Base-by-base conservation (phyloP, 2,888 invertebrate genomes). In the Harpalus rufipes region DNA sequence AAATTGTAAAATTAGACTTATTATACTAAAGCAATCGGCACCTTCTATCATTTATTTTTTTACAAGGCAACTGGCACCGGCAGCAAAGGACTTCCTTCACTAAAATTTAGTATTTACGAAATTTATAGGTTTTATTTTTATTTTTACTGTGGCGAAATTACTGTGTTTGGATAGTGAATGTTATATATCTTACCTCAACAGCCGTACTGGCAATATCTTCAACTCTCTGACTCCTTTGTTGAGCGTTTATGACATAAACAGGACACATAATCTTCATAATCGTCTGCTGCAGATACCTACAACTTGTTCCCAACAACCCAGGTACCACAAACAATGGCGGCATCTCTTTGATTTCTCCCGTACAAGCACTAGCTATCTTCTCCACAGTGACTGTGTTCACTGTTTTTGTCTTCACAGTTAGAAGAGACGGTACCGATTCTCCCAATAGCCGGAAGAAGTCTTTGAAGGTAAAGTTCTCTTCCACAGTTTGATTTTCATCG, bases 251-350 rank as follows among this genome's bases (percentile, higher is more conserved):
- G 12, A 78, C 25, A 78, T 78, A 78, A 12, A 58, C 78, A n/a
- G 78, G 78, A 58, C 25, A 7, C 58, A 78, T 32, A 0, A 78
- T 12, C 25, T 78, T 56, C 14, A 10, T 56, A 7, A 78, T 32
- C 4, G 58, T 25, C 12, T 56, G 58, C 18, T 78, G 56, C 1
- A 78, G 58, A 78, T 78, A 78, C 8, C 18, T 25, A 58, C 78
- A 78, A 5, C 88, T 87, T 16, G 87, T 84, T 1, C 89, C 89
- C 18, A 89, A 89, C 39, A 91, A 86, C 8, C 91, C 91, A 8
- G 91, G 91, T 56, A 91, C 88, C 1, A 91, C 87, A 86, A 92
- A 91, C 0, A 91, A 86, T 0, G 91, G 91, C 6, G 89, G 89
- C n/a, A 90, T 81, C 84, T 91, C 91, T 59, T 90, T 86, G n/a